Conservation (phyloP, 2,113 vertebrate genomes). For the Solea solea region DNA sequence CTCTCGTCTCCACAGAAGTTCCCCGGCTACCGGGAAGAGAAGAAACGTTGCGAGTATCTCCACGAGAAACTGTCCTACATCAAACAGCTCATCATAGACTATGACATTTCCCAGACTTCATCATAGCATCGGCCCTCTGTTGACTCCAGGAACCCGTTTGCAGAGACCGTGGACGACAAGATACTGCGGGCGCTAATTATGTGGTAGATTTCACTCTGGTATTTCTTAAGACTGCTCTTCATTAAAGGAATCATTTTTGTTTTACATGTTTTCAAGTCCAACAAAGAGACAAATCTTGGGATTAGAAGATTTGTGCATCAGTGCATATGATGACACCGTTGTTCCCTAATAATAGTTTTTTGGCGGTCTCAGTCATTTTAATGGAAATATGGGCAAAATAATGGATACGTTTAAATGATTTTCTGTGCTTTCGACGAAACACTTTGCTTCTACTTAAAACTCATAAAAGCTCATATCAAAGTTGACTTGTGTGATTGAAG, state of each 20-base stretch:
- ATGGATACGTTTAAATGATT: background rate
- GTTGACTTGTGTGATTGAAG: no score
- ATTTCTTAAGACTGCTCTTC: conserved; percentile 7
- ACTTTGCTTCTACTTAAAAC: no score
- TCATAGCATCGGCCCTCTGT: conserved; percentile 50
- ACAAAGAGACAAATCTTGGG: background rate
- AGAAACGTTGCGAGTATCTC: conserved; percentile 86
- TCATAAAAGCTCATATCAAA: no score
- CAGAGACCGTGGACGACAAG: background rate
- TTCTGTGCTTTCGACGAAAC: background rate
- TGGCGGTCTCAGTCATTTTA: no score
- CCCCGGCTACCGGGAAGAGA: conserved; percentile 86
- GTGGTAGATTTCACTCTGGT: conserved; percentile 15
- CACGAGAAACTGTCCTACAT: conserved; percentile 89
- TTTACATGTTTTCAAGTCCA: background rate
- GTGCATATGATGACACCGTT: conserved; percentile 1
- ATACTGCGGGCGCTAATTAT: conserved; percentile 17
- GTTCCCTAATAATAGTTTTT: no score
- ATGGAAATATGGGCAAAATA: background rate
- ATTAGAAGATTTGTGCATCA: background rate
- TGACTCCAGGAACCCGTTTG: background rate
- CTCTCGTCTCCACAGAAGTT: conserved; percentile 76
- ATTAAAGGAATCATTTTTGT: background rate
- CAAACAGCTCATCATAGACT: conserved; percentile 85
- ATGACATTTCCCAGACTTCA: conserved; percentile 73